phyloP scores from a whole-genome alignment of 2,113 vertebrate genomes.

The Notothenia rossii region DNA sequence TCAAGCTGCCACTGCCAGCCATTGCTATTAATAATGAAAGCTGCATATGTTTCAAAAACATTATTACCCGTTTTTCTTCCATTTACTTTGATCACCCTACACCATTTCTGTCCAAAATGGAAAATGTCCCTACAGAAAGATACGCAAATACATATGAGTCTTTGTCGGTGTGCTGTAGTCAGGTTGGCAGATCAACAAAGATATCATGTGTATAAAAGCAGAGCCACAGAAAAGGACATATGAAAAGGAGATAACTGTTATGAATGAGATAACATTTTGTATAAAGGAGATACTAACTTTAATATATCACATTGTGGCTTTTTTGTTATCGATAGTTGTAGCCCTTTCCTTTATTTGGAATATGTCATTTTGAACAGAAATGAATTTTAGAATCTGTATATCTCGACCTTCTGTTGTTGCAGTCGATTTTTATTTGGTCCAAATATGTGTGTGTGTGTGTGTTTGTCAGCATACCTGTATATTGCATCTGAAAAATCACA shows the following conservation, averaged over 20 bases:
- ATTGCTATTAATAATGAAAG: conserved; percentile 37
- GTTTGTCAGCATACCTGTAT: background rate
- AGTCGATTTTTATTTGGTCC: too few relatives aligned
- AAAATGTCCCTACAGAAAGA: conserved; percentile 5
- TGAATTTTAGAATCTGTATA: background rate
- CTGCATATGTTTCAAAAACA: conserved; percentile 30
- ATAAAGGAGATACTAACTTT: conserved; percentile 30
- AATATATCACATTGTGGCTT: conserved; percentile 22
- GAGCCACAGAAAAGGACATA: conserved; percentile 2
- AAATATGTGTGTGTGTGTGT: background rate
- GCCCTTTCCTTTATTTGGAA: conserved; percentile 3
- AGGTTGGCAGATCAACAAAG: conserved; percentile 14
- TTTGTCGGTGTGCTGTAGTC: background rate
- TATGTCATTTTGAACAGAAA: conserved; percentile 51
- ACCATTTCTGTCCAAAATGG: conserved; percentile 25
- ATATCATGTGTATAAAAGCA: conserved; percentile 15
- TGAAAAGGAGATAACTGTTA: conserved; percentile 32
- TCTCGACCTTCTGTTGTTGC: conserved; percentile 1
- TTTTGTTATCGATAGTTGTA: conserved; percentile 8
- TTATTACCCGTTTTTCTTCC: background rate
- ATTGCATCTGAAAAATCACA: background rate
- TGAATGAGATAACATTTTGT: conserved; percentile 9
- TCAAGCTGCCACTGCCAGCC: conserved; percentile 33
- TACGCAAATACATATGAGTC: background rate
- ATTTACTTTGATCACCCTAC: background rate